Percentiles rank a stretch among this genome's conserved stretches.
These are phyloP conservation scores for Vulpes vulpes DNA, from an alignment of 2,113 vertebrate genomes.

Conservation along the genomic window DNA sequence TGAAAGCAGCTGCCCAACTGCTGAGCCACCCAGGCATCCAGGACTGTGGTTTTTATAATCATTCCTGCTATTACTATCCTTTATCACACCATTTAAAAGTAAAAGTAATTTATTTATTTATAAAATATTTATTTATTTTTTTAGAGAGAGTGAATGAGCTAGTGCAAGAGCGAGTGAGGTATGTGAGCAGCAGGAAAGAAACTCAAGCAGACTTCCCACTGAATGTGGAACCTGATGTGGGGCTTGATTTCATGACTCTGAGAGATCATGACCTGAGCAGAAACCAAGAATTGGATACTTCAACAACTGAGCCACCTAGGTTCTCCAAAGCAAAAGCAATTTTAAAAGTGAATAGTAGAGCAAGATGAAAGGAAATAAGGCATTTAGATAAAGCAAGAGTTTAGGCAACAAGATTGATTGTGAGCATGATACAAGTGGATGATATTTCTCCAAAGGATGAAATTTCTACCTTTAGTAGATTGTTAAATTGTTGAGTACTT, in stretches of 20 bases:
- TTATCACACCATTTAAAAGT: slow-evolving; percentile 22
- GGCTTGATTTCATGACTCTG: background rate
- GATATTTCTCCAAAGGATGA: background rate
- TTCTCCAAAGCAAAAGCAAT: background rate
- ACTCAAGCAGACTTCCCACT: background rate
- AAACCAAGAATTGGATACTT: background rate
- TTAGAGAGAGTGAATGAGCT: background rate
- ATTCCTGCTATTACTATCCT: background rate
- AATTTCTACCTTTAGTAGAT: background rate
- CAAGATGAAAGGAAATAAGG: slow-evolving; percentile 9
- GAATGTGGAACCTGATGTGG: background rate
- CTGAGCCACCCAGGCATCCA: too few species aligned
- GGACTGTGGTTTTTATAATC: slow-evolving; percentile 20
- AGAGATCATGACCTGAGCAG: background rate
- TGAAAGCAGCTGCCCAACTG: too few species aligned
- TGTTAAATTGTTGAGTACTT: background rate
- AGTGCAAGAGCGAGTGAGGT: background rate
- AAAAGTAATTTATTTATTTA: background rate
- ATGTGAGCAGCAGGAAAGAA: background rate
- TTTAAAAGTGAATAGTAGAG: background rate
- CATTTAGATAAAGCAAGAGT: slow-evolving; percentile 15
- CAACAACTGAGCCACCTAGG: background rate
- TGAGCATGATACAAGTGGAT: background rate
- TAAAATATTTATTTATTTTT: background rate
- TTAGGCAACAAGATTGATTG: background rate